phyloP scores from a whole-genome alignment of 2,113 vertebrate genomes.

The Phalacrocorax carbo region DNA sequence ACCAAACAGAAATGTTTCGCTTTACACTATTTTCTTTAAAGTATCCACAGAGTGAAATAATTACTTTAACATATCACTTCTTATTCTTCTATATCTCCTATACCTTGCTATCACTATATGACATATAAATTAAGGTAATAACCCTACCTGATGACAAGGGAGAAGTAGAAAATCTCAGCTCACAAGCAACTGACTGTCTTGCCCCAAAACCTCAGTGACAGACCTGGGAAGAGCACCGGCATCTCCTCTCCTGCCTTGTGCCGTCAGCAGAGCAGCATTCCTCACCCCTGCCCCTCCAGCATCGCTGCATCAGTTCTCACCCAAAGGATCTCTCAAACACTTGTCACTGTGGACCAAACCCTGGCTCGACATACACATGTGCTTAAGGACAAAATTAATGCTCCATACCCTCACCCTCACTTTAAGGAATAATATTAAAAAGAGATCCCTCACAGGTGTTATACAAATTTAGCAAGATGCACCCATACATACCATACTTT shows the following conservation, averaged over 20 bases:
- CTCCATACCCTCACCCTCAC: not conserved
- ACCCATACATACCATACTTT: not conserved
- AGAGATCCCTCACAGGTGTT: not conserved
- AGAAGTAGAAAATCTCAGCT: not conserved
- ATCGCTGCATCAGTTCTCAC: not conserved
- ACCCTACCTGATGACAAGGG: not conserved
- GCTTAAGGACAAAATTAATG: not conserved
- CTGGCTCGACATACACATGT: rapidly evolving
- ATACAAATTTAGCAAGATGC: not conserved
- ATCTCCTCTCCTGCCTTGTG: not conserved
- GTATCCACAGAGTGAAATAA: not conserved
- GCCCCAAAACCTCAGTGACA: not conserved
- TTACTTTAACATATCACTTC: not conserved
- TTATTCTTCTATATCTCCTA: not conserved
- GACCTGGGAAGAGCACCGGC: not conserved
- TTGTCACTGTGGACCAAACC: not conserved
- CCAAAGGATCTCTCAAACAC: not conserved
- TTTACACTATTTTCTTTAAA: not conserved
- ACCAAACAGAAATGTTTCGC: not conserved
- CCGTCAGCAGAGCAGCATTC: not conserved
- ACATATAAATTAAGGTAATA: not conserved
- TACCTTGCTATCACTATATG: not conserved
- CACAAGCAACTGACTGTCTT: rapidly evolving
- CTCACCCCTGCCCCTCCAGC: not conserved
- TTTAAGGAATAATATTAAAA: not conserved